These are phyloP conservation scores for Drosophila albomicans DNA, from an alignment of 1,140 invertebrate genomes.

Conservation along the genomic window DNA sequence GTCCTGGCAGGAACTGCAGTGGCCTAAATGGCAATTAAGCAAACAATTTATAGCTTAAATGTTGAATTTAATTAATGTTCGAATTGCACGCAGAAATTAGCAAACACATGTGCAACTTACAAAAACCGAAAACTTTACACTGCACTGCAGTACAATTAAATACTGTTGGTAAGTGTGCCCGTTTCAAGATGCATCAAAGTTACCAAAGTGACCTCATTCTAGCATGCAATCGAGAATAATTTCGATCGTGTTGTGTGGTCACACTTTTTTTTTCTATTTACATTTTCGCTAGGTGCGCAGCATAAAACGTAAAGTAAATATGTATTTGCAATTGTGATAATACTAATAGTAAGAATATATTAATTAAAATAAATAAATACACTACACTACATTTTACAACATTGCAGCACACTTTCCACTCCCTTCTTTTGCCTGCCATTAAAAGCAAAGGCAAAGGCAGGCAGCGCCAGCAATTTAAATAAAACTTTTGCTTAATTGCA, in stretches of 20 bases:
- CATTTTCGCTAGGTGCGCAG: too few species aligned
- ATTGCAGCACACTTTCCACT: neutral
- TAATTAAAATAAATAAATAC: neutral
- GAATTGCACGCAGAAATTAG: slow-evolving; percentile 82
- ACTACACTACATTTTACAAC: neutral
- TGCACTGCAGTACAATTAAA: too few species aligned
- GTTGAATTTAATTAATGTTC: slow-evolving; percentile 81
- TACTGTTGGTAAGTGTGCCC: too few species aligned
- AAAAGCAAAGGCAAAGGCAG: slow-evolving; percentile 4
- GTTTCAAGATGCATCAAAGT: too few species aligned
- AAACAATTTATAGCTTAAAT: slow-evolving; percentile 82
- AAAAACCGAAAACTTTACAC: slow-evolving; percentile 44
- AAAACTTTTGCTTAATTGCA: slow-evolving; percentile 83
- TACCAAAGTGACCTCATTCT: too few species aligned
- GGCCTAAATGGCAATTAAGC: slow-evolving; percentile 82
- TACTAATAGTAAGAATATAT: too few species aligned
- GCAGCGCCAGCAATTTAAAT: slow-evolving; percentile 78
- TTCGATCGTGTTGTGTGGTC: too few species aligned
- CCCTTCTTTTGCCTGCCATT: neutral
- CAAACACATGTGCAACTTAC: slow-evolving; percentile 71
- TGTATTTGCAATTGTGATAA: too few species aligned
- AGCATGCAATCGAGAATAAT: too few species aligned
- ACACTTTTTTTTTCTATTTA: too few species aligned
- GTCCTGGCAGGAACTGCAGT: slow-evolving; percentile 14
- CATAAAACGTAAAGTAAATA: too few species aligned